Evolutionary conservation across 2,113 vertebrate species (phyloP).

Genomic region (Mus musculus): DNA sequence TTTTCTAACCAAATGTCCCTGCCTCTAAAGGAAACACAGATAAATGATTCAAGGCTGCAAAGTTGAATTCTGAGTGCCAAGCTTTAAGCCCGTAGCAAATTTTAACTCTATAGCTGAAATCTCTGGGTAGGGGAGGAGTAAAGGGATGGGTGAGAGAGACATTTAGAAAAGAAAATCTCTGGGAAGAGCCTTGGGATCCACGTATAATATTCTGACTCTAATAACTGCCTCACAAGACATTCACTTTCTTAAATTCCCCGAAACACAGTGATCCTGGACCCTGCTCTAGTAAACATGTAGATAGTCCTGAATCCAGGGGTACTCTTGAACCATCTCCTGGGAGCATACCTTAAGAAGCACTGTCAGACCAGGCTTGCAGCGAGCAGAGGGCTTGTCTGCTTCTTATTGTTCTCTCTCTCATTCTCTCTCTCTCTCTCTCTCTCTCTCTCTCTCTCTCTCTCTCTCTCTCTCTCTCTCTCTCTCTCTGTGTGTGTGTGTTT

Average conservation of each 20-base stretch:
- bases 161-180: slow-evolving; percentile 60
- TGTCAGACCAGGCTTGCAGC: background rate
- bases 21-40: slow-evolving; percentile 50
- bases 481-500: background rate
- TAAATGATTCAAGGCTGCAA: slow-evolving; percentile 36
- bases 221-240: background rate
- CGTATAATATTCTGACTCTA: background rate
- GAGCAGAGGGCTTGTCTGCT: background rate
- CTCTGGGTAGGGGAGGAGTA: background rate
- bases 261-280: background rate
- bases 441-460: too few relatives aligned
- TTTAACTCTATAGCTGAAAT: slow-evolving; percentile 64
- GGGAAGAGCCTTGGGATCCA: background rate
- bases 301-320: background rate
- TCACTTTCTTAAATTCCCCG: background rate
- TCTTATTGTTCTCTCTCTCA: background rate
- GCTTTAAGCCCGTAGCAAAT: slow-evolving; percentile 60
- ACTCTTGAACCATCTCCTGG: background rate
- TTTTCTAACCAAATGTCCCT: slow-evolving; percentile 23
- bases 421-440: too few relatives aligned
- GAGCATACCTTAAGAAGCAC: background rate
- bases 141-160: background rate
- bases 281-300: background rate
- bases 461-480: too few relatives aligned
- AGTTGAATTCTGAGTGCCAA: slow-evolving; percentile 58